Conservation (phyloP, 2,888 invertebrate genomes). For the Griposia aprilina region DNA sequence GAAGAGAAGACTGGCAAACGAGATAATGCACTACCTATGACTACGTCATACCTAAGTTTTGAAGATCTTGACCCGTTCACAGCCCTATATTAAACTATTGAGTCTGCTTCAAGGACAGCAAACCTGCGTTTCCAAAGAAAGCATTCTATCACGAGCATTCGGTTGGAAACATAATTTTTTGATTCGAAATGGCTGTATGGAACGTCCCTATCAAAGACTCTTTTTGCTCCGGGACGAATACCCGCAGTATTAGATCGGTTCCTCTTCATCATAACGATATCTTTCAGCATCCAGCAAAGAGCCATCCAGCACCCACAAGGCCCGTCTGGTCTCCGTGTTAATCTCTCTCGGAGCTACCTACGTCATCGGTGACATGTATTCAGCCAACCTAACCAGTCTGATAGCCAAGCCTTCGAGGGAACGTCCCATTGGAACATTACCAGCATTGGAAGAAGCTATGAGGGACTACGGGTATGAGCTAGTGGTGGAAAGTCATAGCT, state of each 20-base stretch:
- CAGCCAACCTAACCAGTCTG: constrained; percentile 94
- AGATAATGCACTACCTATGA: background rate
- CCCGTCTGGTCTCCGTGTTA: constrained; percentile 92
- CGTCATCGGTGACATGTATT: constrained; percentile 94
- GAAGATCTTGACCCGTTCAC: background rate
- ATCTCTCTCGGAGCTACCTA: constrained; percentile 94
- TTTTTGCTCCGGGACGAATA: background rate
- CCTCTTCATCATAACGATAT: background rate
- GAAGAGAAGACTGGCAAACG: background rate
- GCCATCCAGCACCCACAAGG: constrained; percentile 92
- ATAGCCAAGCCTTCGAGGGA: constrained; percentile 94
- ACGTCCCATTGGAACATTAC: constrained; percentile 92
- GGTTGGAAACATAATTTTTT: background rate
- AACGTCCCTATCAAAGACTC: background rate
- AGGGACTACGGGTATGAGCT: constrained; percentile 91
- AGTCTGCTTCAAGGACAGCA: background rate
- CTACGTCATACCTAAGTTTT: background rate
- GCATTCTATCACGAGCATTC: too few relatives aligned
- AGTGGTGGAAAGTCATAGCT: constrained; percentile 93
- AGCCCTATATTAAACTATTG: background rate
- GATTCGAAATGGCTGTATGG: background rate
- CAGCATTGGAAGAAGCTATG: constrained; percentile 93
- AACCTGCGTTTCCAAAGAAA: background rate
- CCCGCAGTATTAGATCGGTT: background rate
- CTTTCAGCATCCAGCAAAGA: constrained; percentile 89